Evolutionary conservation across 1,140 invertebrate species (phyloP).

Genomic region (Neuroterus valhalla): DNA sequence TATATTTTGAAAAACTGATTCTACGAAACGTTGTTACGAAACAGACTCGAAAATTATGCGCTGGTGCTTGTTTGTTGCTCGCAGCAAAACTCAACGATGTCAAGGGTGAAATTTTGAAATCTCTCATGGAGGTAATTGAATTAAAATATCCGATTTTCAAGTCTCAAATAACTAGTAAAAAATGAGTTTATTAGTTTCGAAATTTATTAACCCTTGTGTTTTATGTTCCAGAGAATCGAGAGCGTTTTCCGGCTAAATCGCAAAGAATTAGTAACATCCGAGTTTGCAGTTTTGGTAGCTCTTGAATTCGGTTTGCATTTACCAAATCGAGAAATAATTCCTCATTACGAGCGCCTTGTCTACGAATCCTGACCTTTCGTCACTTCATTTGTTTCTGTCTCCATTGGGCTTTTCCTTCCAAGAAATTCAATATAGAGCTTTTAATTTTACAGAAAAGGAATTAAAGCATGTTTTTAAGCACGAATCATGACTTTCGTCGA

Average conservation of each 20-base stretch:
- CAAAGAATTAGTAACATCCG: slow-evolving; percentile 92
- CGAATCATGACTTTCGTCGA: not conserved
- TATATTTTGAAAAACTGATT: slow-evolving; percentile 98
- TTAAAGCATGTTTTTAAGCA: not conserved
- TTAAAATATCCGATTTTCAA: not conserved
- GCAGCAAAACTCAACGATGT: slow-evolving; percentile 98
- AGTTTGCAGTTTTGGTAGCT: slow-evolving; percentile 95
- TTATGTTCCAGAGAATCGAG: slow-evolving; percentile 85
- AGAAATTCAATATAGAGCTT: slow-evolving; percentile 25
- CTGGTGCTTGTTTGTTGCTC: slow-evolving; percentile 93
- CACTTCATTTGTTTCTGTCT: slow-evolving; percentile 36
- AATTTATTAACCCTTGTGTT: slow-evolving; percentile 49
- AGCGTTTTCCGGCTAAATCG: slow-evolving; percentile 92
- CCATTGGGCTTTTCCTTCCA: slow-evolving; percentile 40
- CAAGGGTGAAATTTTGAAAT: slow-evolving; percentile 90
- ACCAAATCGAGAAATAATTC: slow-evolving; percentile 92
- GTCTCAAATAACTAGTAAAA: slow-evolving; percentile 18
- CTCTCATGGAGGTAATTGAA: slow-evolving; percentile 86
- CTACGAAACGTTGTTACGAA: slow-evolving; percentile 95
- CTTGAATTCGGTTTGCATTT: slow-evolving; percentile 96
- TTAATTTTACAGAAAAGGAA: not conserved
- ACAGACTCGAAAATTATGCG: slow-evolving; percentile 95
- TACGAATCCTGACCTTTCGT: slow-evolving; percentile 85
- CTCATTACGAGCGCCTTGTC: slow-evolving; percentile 94
- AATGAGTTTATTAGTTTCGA: slow-evolving; percentile 31